These are phyloP conservation scores for Rhizoglyphus robini DNA, from an alignment of 1,140 invertebrate species.

Conservation along the genomic window DNA sequence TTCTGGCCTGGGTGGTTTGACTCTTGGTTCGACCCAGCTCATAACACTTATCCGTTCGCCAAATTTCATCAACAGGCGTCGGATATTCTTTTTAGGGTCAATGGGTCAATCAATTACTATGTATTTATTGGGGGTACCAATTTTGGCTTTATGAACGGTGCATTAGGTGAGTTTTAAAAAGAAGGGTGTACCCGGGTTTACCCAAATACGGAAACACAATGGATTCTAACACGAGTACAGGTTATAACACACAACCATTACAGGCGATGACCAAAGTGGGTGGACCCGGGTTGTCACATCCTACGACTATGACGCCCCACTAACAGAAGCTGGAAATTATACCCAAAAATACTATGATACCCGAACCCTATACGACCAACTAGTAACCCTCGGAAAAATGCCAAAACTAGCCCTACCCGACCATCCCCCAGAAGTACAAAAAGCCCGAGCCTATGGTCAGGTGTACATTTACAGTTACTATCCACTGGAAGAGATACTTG, in stretches of 20 bases:
- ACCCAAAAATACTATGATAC: slow-evolving; percentile 36
- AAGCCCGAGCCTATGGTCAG: background rate
- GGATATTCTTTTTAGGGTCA: slow-evolving; percentile 27
- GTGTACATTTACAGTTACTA: background rate
- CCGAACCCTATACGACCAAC: slow-evolving; percentile 30
- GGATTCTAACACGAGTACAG: no score
- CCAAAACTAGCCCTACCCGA: background rate
- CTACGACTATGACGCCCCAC: slow-evolving; percentile 41
- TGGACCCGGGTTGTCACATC: slow-evolving; percentile 33
- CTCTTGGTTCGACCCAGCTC: slow-evolving; percentile 28
- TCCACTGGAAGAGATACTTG: background rate
- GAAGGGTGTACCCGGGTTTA: slow-evolving; percentile 25
- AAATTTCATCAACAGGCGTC: slow-evolving; percentile 23
- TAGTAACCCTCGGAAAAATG: background rate
- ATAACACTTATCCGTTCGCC: slow-evolving; percentile 22
- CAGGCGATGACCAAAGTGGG: no score
- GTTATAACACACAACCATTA: no score
- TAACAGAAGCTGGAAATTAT: slow-evolving; percentile 39
- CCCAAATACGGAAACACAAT: no score
- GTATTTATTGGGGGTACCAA: slow-evolving; percentile 26
- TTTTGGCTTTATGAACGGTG: slow-evolving; percentile 24
- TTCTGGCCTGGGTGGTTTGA: slow-evolving; percentile 35
- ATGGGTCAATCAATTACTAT: slow-evolving; percentile 32
- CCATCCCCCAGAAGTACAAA: background rate
- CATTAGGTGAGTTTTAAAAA: background rate